Percentiles rank a stretch among this genome's conserved stretches.
phyloP scores from a whole-genome alignment of 35 echinoderm and acorn worm species.

The Apostichopus californicus region DNA sequence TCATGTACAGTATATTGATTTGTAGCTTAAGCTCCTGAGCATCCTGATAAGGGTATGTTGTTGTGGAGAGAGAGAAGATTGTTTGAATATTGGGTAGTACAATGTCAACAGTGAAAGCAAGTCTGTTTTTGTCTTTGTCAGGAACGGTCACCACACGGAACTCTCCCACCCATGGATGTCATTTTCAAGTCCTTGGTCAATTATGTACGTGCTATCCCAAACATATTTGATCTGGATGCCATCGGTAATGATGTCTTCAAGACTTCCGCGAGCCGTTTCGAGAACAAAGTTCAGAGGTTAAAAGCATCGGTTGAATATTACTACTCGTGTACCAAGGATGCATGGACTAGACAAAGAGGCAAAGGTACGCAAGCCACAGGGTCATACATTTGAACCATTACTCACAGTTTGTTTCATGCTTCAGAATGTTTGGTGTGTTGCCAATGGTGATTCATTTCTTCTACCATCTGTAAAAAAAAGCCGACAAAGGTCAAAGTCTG shows the following conservation, averaged over 20 bases:
- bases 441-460: too few relatives aligned
- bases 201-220: slow-evolving; percentile 79
- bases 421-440: too few relatives aligned
- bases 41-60: too few relatives aligned
- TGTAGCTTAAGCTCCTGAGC: too few relatives aligned
- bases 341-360: slow-evolving; percentile 80
- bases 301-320: slow-evolving; percentile 96
- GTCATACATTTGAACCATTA: too few relatives aligned
- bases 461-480: too few relatives aligned
- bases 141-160: slow-evolving; percentile 78
- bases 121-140: slow-evolving; percentile 13
- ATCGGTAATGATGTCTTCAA: slow-evolving; percentile 90
- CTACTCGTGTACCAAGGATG: slow-evolving; percentile 84
- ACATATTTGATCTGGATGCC: slow-evolving; percentile 85
- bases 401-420: too few relatives aligned
- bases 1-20: too few relatives aligned
- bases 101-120: too few relatives aligned
- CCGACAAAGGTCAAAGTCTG: too few relatives aligned
- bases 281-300: slow-evolving; percentile 88
- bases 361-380: slow-evolving; percentile 58
- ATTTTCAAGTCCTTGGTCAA: slow-evolving; percentile 68
- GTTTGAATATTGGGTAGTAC: too few relatives aligned
- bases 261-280: slow-evolving; percentile 55
- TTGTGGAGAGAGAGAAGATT: too few relatives aligned
- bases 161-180: slow-evolving; percentile 86